Evolutionary conservation across 2,888 invertebrate species (phyloP).

Genomic region (Coleophora flavipennella): DNA sequence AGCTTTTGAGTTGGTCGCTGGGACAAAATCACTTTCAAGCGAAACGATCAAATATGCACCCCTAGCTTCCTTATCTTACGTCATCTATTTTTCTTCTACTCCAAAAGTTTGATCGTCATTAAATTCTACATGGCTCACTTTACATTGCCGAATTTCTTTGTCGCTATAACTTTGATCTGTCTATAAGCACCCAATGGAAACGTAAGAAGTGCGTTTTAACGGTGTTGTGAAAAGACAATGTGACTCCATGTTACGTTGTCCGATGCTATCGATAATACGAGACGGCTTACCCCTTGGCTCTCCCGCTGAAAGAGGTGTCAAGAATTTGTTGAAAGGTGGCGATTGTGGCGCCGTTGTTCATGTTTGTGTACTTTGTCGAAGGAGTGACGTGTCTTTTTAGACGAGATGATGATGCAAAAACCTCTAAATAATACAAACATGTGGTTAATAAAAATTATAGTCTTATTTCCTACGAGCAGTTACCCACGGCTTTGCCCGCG

Average conservation of each 20-base stretch:
- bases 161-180: too few species aligned
- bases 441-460: too few species aligned
- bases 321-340: slow-evolving; percentile 30
- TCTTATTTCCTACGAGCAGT: too few species aligned
- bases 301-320: slow-evolving; percentile 33
- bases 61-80: slow-evolving; percentile 42
- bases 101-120: not conserved
- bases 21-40: slow-evolving; percentile 28
- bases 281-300: slow-evolving; percentile 16
- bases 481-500: too few species aligned
- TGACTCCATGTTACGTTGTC: slow-evolving; percentile 26
- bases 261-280: slow-evolving; percentile 55
- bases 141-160: slow-evolving; percentile 6
- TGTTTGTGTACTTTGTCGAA: slow-evolving; percentile 6
- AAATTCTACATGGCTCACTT: not conserved
- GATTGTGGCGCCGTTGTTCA: slow-evolving; percentile 17
- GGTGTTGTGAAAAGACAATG: not conserved
- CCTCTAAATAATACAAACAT: too few species aligned
- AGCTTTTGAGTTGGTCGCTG: slow-evolving; percentile 1
- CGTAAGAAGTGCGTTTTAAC: not conserved
- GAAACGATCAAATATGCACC: slow-evolving; percentile 64
- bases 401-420: too few species aligned
- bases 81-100: slow-evolving; percentile 35
- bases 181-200: too few species aligned
- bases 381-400: not conserved